Conservation (phyloP, 2,888 invertebrate species). For the Bellardia pandia region DNA sequence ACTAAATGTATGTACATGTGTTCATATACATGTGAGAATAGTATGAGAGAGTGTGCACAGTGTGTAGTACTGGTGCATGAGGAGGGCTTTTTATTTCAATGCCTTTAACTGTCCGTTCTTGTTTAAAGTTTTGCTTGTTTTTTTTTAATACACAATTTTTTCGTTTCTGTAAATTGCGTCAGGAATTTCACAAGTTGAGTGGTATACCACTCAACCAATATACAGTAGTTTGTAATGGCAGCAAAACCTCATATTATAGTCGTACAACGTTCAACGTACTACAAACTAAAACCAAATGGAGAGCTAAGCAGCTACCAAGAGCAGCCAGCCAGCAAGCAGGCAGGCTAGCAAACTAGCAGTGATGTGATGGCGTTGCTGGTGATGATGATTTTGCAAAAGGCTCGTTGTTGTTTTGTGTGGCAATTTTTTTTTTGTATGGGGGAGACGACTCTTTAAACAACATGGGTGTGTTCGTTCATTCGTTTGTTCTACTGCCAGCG, state of each 20-base stretch:
- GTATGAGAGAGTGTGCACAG: too few species aligned
- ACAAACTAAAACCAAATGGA: slow-evolving; percentile 41
- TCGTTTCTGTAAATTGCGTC: slow-evolving; percentile 74
- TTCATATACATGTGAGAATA: background rate
- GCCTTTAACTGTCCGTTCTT: slow-evolving; percentile 70
- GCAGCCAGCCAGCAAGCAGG: slow-evolving; percentile 36
- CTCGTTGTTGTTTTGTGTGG: slow-evolving; percentile 33
- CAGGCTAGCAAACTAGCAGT: slow-evolving; percentile 48
- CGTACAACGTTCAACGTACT: slow-evolving; percentile 45
- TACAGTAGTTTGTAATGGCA: slow-evolving; percentile 71
- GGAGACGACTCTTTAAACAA: slow-evolving; percentile 62
- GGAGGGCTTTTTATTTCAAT: slow-evolving; percentile 67
- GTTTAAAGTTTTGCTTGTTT: slow-evolving; percentile 34
- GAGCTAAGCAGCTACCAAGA: slow-evolving; percentile 55
- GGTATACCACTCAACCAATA: slow-evolving; percentile 72
- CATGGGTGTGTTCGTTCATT: slow-evolving; percentile 71
- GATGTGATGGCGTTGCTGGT: slow-evolving; percentile 49
- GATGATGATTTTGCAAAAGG: slow-evolving; percentile 65
- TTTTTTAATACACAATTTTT: slow-evolving; percentile 51
- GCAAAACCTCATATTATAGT: slow-evolving; percentile 69
- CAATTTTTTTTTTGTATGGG: slow-evolving; percentile 45
- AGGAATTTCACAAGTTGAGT: slow-evolving; percentile 80
- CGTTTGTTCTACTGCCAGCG: slow-evolving; percentile 40
- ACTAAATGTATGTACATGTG: background rate
- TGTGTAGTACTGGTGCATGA: slow-evolving; percentile 4